Base-by-base conservation (phyloP, 2,113 vertebrate genomes). In the Pterophyllum scalare region DNA sequence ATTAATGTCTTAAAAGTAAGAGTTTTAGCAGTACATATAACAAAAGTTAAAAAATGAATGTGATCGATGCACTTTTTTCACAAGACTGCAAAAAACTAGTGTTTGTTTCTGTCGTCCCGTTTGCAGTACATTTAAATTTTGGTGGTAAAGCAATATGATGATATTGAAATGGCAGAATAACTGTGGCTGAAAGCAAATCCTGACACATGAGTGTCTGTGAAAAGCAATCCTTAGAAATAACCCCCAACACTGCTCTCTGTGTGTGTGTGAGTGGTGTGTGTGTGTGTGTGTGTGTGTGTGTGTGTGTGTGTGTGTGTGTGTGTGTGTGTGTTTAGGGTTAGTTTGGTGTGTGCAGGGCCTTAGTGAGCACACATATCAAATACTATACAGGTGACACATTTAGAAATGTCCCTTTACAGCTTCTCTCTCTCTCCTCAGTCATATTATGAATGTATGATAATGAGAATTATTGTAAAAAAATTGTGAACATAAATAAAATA, bases 11-110 rank as follows among this genome's bases (percentile, higher is more conserved):
- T 82, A 86, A 88, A 88, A 60, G 28, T 77, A 80, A 72, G 58
- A 43, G 70, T 90, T 82, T 88, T 79, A 90, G 84, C 75, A 56
- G 72, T 79, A 86, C 83, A 87, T 82, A 76, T 91, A 77, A 83
- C 75, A 82, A 79, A 56, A 81, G 57, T n/a, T 87, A 81, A 87
- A 87, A 74, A 79, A 90, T 88, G 90, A 94, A 94, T 92, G 93
- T 94, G 82, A 94, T 74, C 52, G 64, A 87, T 35, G 89, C 90
- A 89, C 90, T 91, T 90, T 88, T 81, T 84, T 80, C 81, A 89
- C 83, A 58, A 46, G 82, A 90, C 78, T 59, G 24, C 61, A 83
- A 80, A 84, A 35, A 35, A 12, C 76, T 59, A 43, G 54, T 9
- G 6, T 67, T 82, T 67, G 26, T 80, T 92, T 83, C 88, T 19